phyloP scores from a whole-genome alignment of 2,888 invertebrate species.

The Hipparchia sbordonii region DNA sequence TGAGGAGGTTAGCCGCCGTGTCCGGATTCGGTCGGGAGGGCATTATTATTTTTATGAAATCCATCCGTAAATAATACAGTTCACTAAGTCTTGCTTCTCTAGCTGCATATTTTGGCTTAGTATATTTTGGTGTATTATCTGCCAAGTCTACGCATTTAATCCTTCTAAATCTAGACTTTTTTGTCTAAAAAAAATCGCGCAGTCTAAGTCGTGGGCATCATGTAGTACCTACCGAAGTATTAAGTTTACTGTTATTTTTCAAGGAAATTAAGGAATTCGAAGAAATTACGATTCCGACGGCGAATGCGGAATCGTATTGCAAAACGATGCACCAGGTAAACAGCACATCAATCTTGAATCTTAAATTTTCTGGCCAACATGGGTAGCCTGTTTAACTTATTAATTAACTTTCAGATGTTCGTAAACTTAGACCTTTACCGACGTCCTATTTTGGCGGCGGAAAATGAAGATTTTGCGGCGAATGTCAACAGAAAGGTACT shows the following conservation, averaged over 20 bases:
- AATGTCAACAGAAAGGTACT: slow-evolving; percentile 81
- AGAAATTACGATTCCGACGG: slow-evolving; percentile 50
- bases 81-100: no score
- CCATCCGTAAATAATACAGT: no score
- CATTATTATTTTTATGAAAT: no score
- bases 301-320: slow-evolving; percentile 61
- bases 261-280: slow-evolving; percentile 72
- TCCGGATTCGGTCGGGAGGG: no score
- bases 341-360: no score
- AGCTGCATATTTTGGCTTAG: no score
- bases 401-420: slow-evolving; percentile 64
- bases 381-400: neutral
- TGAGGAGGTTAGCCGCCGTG: no score
- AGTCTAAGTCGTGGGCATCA: neutral
- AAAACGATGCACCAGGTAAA: slow-evolving; percentile 74
- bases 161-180: no score
- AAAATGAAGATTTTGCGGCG: slow-evolving; percentile 83
- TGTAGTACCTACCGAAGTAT: neutral
- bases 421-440: slow-evolving; percentile 72
- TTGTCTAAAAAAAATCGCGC: no score
- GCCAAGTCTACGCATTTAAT: no score
- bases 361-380: neutral
- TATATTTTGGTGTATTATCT: no score
- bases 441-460: slow-evolving; percentile 74
- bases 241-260: slow-evolving; percentile 24